These are phyloP conservation scores for Casuarius casuarius DNA, from an alignment of 2,113 vertebrate genomes.

Conservation along the genomic window DNA sequence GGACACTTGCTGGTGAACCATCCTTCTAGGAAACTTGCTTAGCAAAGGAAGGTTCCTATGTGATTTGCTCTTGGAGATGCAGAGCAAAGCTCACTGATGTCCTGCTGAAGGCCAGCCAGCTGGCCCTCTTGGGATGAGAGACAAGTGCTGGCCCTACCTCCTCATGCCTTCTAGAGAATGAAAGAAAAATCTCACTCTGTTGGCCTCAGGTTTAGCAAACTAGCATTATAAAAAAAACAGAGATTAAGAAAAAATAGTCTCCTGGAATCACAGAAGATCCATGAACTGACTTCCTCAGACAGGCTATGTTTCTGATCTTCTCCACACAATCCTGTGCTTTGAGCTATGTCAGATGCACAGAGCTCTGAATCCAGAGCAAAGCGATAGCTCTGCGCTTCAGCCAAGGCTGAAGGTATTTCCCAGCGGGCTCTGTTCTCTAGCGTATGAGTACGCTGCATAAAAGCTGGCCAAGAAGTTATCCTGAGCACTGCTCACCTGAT, in stretches of 20 bases:
- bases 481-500: neutral
- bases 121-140: neutral
- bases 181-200: neutral
- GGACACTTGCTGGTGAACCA: neutral
- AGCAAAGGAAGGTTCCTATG: neutral
- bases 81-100: neutral
- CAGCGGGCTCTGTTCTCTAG: neutral
- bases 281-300: neutral
- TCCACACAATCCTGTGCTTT: neutral
- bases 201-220: neutral
- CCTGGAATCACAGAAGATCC: neutral
- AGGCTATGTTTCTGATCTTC: neutral
- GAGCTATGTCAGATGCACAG: neutral
- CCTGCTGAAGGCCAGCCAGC: neutral
- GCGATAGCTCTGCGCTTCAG: neutral
- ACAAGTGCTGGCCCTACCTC: neutral
- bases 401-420: neutral
- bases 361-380: neutral
- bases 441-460: no score
- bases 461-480: neutral
- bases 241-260: slow-evolving; percentile 28
- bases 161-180: neutral
- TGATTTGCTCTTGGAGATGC: neutral
- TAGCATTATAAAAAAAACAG: neutral
- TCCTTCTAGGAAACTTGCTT: neutral